Evolutionary conservation across 2,888 invertebrate species (phyloP), one percentile per base, ranked within the genome.

Genomic region (Polia nebulosa): DNA sequence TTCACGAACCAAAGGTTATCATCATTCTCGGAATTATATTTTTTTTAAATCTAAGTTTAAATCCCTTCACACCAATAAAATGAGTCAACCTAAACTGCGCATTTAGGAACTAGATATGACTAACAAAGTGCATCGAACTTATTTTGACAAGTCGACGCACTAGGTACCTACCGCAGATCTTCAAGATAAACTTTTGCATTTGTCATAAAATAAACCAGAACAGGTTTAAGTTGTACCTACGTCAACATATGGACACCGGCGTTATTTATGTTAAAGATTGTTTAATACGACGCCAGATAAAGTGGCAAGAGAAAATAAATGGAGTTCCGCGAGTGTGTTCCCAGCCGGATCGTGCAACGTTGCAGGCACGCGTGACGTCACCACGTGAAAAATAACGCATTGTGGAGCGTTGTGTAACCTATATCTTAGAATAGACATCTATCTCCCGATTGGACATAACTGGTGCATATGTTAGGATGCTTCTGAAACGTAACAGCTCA

Each of bases 71-170:
- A 56, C 51, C 34, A 51, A 58, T 27, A 51, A 32, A 52, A 27
- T 61, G 60, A 63, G 45, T 63, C 67, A 53, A 63, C 20, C 8
- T 44, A 1, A 58, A 65, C 61, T 73, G 68, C 67, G 68, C 73
- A 78, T 69, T 69, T 66, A 68, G 58, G 73, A 80, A 83, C 82
- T 85, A 80, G 81, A 72, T 49, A 78, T 79, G 83, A 84, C 69
- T 75, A 84, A 83, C 78, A 72, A 81, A 83, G 89, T 89, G 88
- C 89, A 90, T 87, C 87, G 89, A 89, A 89, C 89, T 76, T 85
- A 76, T 76, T 83, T 81, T 76, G 80, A 82, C 87, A 78, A 76
- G 71, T 70, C 76, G 44, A 71, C 57, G 72, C 76, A 76, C 79
- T 83, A 83, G 83, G 78, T 80, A 79, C n/a, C 29, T 13, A 45